Evolutionary conservation across 37 sponge, comb jelly and placozoan species (phyloP), one percentile per base, ranked within the genome.

Genomic region (Amphimedon queenslandica): DNA sequence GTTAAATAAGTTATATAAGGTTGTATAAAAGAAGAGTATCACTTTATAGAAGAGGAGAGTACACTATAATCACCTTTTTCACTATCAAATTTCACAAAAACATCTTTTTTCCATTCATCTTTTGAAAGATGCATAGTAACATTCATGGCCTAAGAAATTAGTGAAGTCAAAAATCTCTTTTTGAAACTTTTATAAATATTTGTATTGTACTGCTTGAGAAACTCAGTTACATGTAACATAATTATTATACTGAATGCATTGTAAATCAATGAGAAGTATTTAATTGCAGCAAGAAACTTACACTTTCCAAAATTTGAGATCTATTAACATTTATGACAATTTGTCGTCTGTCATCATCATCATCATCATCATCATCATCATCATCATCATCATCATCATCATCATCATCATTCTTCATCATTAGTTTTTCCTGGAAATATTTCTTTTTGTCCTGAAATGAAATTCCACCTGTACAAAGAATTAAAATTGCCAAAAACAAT

Each of bases 401-500:
- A 32, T 25, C 61, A 60, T 11, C 2, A 30, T 42, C 40, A 16
- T 34, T 57, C 4, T 23, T 13, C 31, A 58, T 66, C 40, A 28
- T 21, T 38, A 80, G 27, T 28, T 84, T 73, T 71, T 55, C 38
- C 18, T 33, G 43, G 30, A 84, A 84, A 38, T 61, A 84, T 40
- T 21, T 40, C 20, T 57, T 36, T 57, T 84, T 84, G 30, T 82
- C 70, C 34, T 72, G 73, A 80, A 84, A 84, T 13, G 13, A 47
- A 47, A 80, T 70, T 55, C 8, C 53, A 8, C 8, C 53, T 47
- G 8, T 13, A 18, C 13, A 47, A 47, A 18, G 13, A 47, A 18
- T 8, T 47, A 13, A 47, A n/a, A n/a, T n/a, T n/a, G n/a, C n/a
- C n/a, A n/a, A n/a, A n/a, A n/a, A n/a, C n/a, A n/a, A n/a, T n/a